Conservation (phyloP, 2,797 vertebrate species). For the Esox lucius region DNA sequence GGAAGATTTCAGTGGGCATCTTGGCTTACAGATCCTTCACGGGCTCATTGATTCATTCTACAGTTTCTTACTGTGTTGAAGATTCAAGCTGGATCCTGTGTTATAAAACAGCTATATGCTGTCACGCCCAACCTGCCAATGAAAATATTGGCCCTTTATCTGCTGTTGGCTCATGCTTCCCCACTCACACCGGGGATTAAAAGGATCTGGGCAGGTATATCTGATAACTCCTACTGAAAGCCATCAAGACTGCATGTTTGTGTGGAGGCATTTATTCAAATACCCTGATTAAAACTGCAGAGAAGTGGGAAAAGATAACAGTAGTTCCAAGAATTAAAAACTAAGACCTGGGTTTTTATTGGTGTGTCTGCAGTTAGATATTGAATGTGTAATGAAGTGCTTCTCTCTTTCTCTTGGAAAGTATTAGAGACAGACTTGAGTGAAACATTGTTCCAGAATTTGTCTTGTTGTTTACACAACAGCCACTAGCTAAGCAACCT, state of each 20-base stretch:
- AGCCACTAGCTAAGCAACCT: background rate
- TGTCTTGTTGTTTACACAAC: background rate
- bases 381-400: no score
- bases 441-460: background rate
- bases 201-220: conserved; percentile 14
- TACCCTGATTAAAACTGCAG: background rate
- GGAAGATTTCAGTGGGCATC: conserved; percentile 12
- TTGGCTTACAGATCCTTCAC: conserved; percentile 1
- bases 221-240: conserved; percentile 2
- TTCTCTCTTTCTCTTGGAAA: background rate
- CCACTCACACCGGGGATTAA: conserved; percentile 15
- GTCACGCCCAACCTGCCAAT: conserved; percentile 14
- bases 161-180: conserved; percentile 6
- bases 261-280: background rate
- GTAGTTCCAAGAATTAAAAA: background rate
- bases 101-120: background rate
- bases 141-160: conserved; percentile 15
- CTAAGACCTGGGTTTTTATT: no score
- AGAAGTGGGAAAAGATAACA: background rate
- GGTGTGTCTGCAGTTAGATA: background rate
- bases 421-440: background rate
- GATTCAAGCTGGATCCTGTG: conserved; percentile 7
- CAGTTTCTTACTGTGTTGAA: conserved; percentile 7
- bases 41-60: background rate
- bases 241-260: background rate